Evolutionary conservation across 1,140 invertebrate genomes (phyloP).

Genomic region (Babylonia areolata): DNA sequence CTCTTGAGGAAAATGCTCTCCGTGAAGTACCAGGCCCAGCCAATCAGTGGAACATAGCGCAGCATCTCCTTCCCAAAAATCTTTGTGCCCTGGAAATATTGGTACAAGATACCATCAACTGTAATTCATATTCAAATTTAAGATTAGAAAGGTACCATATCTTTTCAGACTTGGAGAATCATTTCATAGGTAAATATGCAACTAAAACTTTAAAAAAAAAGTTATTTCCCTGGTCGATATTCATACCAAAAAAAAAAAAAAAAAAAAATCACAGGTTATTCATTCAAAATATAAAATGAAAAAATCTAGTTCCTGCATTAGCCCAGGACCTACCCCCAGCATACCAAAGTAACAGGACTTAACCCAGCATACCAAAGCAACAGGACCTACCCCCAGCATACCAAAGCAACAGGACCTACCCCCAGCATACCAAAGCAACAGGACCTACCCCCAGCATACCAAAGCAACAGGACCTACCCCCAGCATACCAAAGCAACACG

Average conservation of each 20-base stretch:
- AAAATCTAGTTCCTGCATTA: not conserved
- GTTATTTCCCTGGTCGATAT: too few relatives aligned
- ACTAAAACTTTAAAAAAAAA: too few relatives aligned
- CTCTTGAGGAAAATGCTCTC: constrained; percentile 95
- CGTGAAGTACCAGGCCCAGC: constrained; percentile 96
- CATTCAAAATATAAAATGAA: too few relatives aligned
- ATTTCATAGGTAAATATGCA: too few relatives aligned
- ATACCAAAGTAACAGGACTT: not conserved
- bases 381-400: constrained; percentile 68
- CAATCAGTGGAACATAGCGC: constrained; percentile 93
- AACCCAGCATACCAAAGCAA: too few relatives aligned
- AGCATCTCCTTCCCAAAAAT: constrained; percentile 95
- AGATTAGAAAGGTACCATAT: too few relatives aligned
- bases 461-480: not conserved
- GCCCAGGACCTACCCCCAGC: not conserved
- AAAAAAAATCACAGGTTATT: too few relatives aligned
- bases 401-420: constrained; percentile 69
- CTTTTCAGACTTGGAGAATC: too few relatives aligned
- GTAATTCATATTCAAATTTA: too few relatives aligned
- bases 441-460: not conserved
- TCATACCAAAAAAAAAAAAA: too few relatives aligned
- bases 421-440: constrained; percentile 69
- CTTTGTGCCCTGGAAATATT: constrained; percentile 89
- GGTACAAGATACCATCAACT: too few relatives aligned
- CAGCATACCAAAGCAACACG: not conserved